Percentiles rank a stretch among this genome's conserved stretches.
These are phyloP conservation scores for Meles meles DNA, from an alignment of 2,113 vertebrate species.

Conservation along the genomic window DNA sequence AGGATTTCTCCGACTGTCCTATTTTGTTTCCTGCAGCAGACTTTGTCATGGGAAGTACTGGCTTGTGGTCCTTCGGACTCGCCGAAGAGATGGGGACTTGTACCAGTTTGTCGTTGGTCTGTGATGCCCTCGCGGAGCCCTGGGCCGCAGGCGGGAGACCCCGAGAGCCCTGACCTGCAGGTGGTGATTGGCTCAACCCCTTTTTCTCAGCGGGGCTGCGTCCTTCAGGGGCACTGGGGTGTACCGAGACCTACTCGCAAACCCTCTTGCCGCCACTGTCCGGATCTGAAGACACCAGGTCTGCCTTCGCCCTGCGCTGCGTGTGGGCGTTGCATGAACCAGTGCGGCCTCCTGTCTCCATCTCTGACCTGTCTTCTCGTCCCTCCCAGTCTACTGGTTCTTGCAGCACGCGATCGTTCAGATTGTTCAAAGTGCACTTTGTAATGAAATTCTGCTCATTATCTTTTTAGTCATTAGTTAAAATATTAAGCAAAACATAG, in stretches of 20 bases:
- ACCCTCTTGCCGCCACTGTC: accelerated
- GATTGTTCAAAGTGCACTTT: not conserved
- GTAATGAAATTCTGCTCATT: not conserved
- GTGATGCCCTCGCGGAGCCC: too few relatives aligned
- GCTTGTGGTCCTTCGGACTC: not conserved
- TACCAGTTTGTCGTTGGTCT: too few relatives aligned
- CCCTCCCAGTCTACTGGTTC: not conserved
- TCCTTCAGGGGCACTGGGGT: accelerated
- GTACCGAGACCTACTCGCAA: accelerated
- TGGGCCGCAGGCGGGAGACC: accelerated
- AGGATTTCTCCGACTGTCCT: not conserved
- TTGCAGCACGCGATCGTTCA: not conserved
- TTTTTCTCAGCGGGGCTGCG: not conserved
- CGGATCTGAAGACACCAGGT: accelerated
- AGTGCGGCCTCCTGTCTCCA: accelerated
- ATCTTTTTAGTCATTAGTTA: conserved; percentile 40
- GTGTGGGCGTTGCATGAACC: not conserved
- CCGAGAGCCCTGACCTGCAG: not conserved
- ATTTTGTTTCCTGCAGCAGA: not conserved
- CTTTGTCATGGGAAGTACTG: not conserved
- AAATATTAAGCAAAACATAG: not conserved
- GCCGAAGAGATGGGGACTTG: accelerated
- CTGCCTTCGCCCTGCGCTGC: too few relatives aligned
- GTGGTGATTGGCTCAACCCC: accelerated
- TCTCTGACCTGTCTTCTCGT: not conserved